These are phyloP conservation scores for Lucifuga dentata DNA, from an alignment of 2,113 vertebrate species.

Conservation along the genomic window DNA sequence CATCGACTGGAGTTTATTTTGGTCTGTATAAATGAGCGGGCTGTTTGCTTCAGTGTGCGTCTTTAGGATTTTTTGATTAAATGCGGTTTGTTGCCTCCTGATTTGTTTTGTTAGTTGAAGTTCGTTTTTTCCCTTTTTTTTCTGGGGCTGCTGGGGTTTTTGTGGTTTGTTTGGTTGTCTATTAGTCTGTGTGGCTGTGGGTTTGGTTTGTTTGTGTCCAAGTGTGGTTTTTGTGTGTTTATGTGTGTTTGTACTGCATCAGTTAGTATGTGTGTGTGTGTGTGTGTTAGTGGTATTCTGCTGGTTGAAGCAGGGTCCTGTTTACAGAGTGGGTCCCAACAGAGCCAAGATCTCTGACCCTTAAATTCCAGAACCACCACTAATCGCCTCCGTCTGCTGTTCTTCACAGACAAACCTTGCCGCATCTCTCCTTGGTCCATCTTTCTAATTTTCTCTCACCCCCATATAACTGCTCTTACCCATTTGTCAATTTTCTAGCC, in stretches of 20 bases:
- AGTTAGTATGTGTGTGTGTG: conserved; percentile 45
- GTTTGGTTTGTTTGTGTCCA: conserved; percentile 66
- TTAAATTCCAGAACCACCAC: conserved; percentile 81
- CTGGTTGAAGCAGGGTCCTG: conserved; percentile 74
- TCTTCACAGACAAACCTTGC: conserved; percentile 57
- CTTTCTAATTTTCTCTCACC: conserved; percentile 55
- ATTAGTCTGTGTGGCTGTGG: conserved; percentile 48
- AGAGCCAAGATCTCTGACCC: conserved; percentile 82
- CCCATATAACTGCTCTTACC: conserved; percentile 22
- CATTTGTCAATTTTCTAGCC: conserved; percentile 40
- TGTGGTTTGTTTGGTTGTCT: conserved; percentile 63
- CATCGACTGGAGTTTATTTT: conserved; percentile 21
- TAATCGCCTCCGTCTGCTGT: conserved; percentile 81
- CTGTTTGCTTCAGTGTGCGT: conserved; percentile 19
- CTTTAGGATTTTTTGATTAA: conserved; percentile 13
- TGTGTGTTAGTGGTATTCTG: conserved; percentile 55
- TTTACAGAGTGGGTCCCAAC: conserved; percentile 82
- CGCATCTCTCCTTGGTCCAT: conserved; percentile 68
- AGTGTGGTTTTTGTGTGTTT: conserved; percentile 60
- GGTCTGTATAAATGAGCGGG: conserved; percentile 34
- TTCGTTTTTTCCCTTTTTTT: conserved; percentile 41
- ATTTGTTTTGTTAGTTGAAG: conserved; percentile 29
- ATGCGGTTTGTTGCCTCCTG: conserved; percentile 29
- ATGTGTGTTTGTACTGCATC: conserved; percentile 37
- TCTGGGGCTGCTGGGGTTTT: conserved; percentile 32